Conservation (phyloP, 2,888 invertebrate species). For the Sinopyrophorus schimmeli region DNA sequence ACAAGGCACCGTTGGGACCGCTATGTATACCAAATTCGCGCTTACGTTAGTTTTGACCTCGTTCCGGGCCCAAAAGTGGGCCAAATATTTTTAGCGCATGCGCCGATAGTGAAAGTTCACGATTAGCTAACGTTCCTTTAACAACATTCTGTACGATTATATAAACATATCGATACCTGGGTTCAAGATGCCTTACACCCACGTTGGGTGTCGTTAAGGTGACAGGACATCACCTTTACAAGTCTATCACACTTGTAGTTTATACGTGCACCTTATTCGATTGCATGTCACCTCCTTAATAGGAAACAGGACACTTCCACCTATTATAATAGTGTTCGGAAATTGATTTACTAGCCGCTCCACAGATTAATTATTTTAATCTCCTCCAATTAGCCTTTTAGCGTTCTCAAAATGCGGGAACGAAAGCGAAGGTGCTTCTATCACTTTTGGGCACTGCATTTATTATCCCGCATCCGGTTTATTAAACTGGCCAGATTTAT, state of each 20-base stretch:
- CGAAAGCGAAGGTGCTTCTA: too few species aligned
- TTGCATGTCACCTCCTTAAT: too few species aligned
- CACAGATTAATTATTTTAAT: too few species aligned
- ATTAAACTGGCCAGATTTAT: too few species aligned
- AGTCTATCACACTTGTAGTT: conserved; percentile 17
- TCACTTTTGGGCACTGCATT: too few species aligned
- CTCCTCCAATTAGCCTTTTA: too few species aligned
- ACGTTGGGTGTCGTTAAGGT: conserved; percentile 24
- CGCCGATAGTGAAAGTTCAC: conserved; percentile 40
- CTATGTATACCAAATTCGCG: conserved; percentile 34
- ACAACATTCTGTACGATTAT: conserved; percentile 37
- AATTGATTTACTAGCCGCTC: too few species aligned
- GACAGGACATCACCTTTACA: conserved; percentile 25
- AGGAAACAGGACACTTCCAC: too few species aligned
- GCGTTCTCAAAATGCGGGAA: too few species aligned
- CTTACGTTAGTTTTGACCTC: conserved; percentile 30
- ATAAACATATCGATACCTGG: conserved; percentile 42
- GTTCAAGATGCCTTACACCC: conserved; percentile 33
- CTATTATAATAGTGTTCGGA: too few species aligned
- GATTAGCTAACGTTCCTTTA: conserved; percentile 41
- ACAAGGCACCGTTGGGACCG: conserved; percentile 31
- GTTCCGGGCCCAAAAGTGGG: conserved; percentile 35
- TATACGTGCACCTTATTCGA: too few species aligned
- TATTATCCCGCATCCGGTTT: too few species aligned
- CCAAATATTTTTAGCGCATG: conserved; percentile 35